Conservation (phyloP, 2,888 invertebrate species). For the Emmelina monodactyla region DNA sequence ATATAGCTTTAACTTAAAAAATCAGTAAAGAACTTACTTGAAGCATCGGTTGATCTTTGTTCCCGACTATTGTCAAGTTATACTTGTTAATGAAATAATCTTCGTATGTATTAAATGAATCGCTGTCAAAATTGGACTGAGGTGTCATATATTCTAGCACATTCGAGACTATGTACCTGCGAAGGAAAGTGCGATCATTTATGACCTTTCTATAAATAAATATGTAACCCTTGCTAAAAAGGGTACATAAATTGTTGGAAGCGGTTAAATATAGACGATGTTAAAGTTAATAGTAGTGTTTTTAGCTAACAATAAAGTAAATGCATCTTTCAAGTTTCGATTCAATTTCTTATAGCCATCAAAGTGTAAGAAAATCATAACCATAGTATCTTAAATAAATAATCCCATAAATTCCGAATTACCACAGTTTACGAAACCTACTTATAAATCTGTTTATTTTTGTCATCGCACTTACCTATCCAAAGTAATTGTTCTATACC, state of each 20-base stretch:
- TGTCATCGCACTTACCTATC: conserved; percentile 37
- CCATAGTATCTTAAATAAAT: too few species aligned
- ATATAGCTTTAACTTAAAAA: neutral
- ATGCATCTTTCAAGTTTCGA: too few species aligned
- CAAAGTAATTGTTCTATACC: conserved; percentile 70
- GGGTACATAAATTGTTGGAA: too few species aligned
- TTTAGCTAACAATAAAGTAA: too few species aligned
- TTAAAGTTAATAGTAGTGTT: too few species aligned
- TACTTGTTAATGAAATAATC: conserved; percentile 83
- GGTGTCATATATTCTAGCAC: conserved; percentile 74
- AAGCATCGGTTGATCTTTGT: conserved; percentile 75
- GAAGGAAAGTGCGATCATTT: conserved; percentile 17
- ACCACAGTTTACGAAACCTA: neutral
- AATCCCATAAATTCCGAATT: neutral
- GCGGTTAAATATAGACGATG: too few species aligned
- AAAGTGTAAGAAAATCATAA: too few species aligned
- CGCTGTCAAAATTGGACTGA: conserved; percentile 68
- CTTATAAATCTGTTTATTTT: neutral
- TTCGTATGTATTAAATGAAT: conserved; percentile 68
- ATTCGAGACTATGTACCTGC: conserved; percentile 73
- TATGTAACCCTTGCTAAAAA: too few species aligned
- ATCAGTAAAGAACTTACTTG: conserved; percentile 68
- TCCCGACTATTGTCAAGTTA: conserved; percentile 67
- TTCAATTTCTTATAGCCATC: too few species aligned
- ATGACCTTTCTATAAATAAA: too few species aligned